phyloP scores from a whole-genome alignment of 37 sponge, comb jelly and placozoan species.

The Chondrilla cf. caribensis region DNA sequence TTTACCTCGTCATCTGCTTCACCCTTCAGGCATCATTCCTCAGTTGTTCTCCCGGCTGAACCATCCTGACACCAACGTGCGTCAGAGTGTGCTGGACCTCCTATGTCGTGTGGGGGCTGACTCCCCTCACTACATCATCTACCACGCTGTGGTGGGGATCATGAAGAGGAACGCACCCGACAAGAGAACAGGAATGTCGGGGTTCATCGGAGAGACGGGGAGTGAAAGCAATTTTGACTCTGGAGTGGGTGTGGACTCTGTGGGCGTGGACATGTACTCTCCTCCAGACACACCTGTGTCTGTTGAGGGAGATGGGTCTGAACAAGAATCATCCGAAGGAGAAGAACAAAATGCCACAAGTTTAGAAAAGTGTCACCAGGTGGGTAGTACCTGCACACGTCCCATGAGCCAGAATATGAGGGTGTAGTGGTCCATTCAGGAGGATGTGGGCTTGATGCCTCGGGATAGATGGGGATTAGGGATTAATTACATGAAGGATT shows the following conservation, averaged over 20 bases:
- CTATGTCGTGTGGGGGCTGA: slow-evolving; percentile 82
- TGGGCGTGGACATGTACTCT: slow-evolving; percentile 40
- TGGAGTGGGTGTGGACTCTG: slow-evolving; percentile 40
- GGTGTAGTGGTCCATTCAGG: too few species aligned
- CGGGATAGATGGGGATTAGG: too few species aligned
- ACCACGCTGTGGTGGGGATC: slow-evolving; percentile 85
- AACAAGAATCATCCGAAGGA: slow-evolving; percentile 25
- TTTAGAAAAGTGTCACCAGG: slow-evolving; percentile 72
- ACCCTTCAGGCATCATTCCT: slow-evolving; percentile 74
- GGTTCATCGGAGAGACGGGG: slow-evolving; percentile 18
- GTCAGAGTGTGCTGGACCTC: slow-evolving; percentile 82
- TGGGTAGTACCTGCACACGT: not conserved
- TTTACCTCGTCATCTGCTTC: too few species aligned
- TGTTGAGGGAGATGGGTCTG: not conserved
- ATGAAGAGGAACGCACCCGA: slow-evolving; percentile 29
- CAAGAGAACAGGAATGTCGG: not conserved
- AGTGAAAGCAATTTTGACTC: slow-evolving; percentile 44
- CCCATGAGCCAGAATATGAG: too few species aligned
- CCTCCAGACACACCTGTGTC: slow-evolving; percentile 44
- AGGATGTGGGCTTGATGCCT: too few species aligned
- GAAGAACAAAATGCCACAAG: slow-evolving; percentile 23
- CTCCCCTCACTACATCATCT: slow-evolving; percentile 90
- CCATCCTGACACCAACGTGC: slow-evolving; percentile 84
- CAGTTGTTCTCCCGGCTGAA: slow-evolving; percentile 92
- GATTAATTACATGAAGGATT: too few species aligned